A percentile compares a stretch with the other conserved stretches of the same genome.
These are phyloP conservation scores for Thaumetopoea pityocampa DNA, from an alignment of 1,140 invertebrate genomes.

Conservation along the genomic window DNA sequence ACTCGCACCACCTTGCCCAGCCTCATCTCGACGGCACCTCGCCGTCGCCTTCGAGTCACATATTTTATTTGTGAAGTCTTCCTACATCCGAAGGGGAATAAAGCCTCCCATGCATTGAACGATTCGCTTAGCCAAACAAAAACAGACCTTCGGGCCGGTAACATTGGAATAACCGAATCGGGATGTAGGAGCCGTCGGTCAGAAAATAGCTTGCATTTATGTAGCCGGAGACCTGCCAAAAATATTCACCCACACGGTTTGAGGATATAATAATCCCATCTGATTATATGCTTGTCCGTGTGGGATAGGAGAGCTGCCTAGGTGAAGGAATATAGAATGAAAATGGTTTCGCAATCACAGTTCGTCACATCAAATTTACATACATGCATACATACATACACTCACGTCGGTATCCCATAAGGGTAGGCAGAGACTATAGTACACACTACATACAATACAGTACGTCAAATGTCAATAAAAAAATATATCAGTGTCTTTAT, in stretches of 20 bases:
- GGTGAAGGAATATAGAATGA: constrained; percentile 30
- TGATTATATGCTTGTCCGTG: constrained; percentile 57
- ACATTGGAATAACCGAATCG: constrained; percentile 24
- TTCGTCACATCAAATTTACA: too few species aligned
- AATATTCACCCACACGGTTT: constrained; percentile 68
- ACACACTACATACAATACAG: too few species aligned
- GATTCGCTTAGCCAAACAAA: constrained; percentile 13
- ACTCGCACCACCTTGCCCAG: constrained; percentile 50
- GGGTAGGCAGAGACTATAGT: too few species aligned
- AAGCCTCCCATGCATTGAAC: constrained; percentile 49
- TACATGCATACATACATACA: too few species aligned
- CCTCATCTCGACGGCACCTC: constrained; percentile 67
- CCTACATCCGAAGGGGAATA: constrained; percentile 67
- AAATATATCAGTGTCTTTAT: too few species aligned
- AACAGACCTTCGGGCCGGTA: constrained; percentile 10
- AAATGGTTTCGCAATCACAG: too few species aligned
- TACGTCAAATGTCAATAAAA: too few species aligned
- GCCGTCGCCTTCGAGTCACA: constrained; percentile 72
- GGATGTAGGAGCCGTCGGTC: constrained; percentile 23
- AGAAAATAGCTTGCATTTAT: constrained; percentile 50
- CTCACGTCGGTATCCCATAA: too few species aligned
- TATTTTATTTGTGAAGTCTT: constrained; percentile 75
- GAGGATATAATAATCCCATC: constrained; percentile 50
- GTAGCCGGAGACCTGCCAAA: constrained; percentile 62
- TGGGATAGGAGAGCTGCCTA: constrained; percentile 34